These are phyloP conservation scores for Drosophila helvetica DNA, from an alignment of 2,888 invertebrate genomes.

Conservation along the genomic window DNA sequence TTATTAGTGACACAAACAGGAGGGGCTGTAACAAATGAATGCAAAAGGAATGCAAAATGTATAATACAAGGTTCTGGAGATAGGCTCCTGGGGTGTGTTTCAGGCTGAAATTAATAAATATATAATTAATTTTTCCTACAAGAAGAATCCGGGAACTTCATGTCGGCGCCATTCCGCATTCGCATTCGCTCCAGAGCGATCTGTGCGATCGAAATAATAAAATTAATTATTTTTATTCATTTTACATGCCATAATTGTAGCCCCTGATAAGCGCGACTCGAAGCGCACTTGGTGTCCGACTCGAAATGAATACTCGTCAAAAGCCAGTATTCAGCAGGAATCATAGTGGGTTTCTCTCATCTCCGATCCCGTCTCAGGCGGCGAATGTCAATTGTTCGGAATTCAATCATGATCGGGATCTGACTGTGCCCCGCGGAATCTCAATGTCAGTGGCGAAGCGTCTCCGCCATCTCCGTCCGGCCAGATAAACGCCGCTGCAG, in stretches of 20 bases:
- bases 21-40: too few species aligned
- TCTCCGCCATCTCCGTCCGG: background rate
- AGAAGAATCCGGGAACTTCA: background rate
- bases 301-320: too few species aligned
- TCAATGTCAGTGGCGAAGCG: background rate
- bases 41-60: too few species aligned
- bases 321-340: background rate
- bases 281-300: conserved; percentile 17
- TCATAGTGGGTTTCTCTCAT: background rate
- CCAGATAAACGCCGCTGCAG: conserved; percentile 56
- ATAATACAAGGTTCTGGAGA: too few species aligned
- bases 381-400: conserved; percentile 21
- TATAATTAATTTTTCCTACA: background rate
- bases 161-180: conserved; percentile 25
- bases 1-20: too few species aligned
- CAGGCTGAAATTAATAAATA: background rate
- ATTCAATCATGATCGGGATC: conserved; percentile 16
- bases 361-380: conserved; percentile 19
- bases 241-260: conserved; percentile 70
- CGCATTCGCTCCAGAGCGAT: conserved; percentile 21
- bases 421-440: conserved; percentile 2
- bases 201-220: conserved; percentile 59
- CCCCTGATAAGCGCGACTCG: conserved; percentile 61
- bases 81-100: background rate
- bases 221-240: conserved; percentile 75